phyloP scores from a whole-genome alignment of 2,888 invertebrate genomes.

The Tachystola acroxantha region DNA sequence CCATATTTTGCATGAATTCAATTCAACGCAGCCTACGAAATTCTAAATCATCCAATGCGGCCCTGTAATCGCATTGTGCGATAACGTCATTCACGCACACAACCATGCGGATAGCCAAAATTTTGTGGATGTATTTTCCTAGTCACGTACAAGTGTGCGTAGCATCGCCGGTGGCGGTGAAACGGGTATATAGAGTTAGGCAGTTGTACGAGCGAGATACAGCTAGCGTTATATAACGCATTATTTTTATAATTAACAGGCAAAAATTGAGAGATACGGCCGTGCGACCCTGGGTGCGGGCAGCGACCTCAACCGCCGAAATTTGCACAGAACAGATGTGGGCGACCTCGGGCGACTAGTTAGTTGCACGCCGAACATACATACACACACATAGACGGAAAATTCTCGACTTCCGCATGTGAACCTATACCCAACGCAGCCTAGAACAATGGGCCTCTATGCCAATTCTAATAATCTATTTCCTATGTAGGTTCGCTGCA shows the following conservation, averaged over 20 bases:
- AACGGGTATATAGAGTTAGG: conserved; percentile 28
- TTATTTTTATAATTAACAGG: conserved; percentile 79
- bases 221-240: conserved; percentile 70
- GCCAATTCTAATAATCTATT: background rate
- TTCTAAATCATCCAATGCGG: conserved; percentile 40
- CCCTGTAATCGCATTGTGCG: conserved; percentile 74
- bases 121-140: conserved; percentile 74
- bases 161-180: conserved; percentile 43
- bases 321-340: conserved; percentile 78
- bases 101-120: conserved; percentile 54
- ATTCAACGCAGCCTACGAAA: too few species aligned
- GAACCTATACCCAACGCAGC: conserved; percentile 5
- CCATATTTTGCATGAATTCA: too few species aligned
- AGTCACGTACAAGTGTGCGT: conserved; percentile 56
- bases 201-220: conserved; percentile 37
- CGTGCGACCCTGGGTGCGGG: conserved; percentile 67
- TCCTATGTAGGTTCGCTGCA: background rate
- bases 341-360: conserved; percentile 71
- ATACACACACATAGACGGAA: conserved; percentile 36
- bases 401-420: conserved; percentile 65
- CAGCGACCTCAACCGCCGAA: conserved; percentile 70
- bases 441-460: background rate
- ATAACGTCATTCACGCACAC: conserved; percentile 76
- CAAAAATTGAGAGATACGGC: conserved; percentile 76
- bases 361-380: conserved; percentile 60